A percentile compares a stretch with the other conserved stretches of the same genome.
Evolutionary conservation across 1,140 invertebrate genomes (phyloP).

Genomic region (Glossosoma conforme): DNA sequence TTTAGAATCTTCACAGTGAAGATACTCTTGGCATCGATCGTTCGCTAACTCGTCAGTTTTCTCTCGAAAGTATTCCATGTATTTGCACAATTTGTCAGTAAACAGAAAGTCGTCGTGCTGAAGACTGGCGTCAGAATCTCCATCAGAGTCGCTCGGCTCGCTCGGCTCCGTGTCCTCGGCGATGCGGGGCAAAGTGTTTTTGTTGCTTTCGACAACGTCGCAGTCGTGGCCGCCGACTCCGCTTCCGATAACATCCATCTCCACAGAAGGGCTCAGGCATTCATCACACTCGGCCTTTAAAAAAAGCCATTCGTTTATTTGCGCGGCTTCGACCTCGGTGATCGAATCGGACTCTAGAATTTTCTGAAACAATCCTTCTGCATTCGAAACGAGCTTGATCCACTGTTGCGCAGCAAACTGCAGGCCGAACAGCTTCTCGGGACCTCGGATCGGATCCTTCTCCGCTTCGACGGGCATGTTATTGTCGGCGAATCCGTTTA

Average conservation of each 20-base stretch:
- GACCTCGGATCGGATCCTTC: conserved; percentile 42
- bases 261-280: conserved; percentile 61
- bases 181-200: conserved; percentile 48
- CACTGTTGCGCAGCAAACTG: conserved; percentile 78
- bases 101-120: conserved; percentile 60
- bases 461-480: conserved; percentile 53
- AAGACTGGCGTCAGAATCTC: conserved; percentile 58
- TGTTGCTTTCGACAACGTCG: conserved; percentile 49
- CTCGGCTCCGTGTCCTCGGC: conserved; percentile 50
- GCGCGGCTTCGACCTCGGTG: conserved; percentile 63
- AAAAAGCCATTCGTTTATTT: conserved; percentile 80
- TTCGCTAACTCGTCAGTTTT: conserved; percentile 64
- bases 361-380: conserved; percentile 75
- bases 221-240: conserved; percentile 56
- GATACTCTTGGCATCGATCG: conserved; percentile 53
- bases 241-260: conserved; percentile 56
- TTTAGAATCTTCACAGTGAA: conserved; percentile 46
- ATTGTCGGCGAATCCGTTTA: conserved; percentile 62
- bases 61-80: conserved; percentile 64
- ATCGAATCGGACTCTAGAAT: conserved; percentile 56
- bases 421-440: conserved; percentile 56
- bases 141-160: conserved; percentile 55
- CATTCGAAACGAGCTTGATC: conserved; percentile 76
- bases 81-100: conserved; percentile 62
- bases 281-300: conserved; percentile 82